Conservation (phyloP, 2,797 vertebrate species). For the Channallabes apus region DNA sequence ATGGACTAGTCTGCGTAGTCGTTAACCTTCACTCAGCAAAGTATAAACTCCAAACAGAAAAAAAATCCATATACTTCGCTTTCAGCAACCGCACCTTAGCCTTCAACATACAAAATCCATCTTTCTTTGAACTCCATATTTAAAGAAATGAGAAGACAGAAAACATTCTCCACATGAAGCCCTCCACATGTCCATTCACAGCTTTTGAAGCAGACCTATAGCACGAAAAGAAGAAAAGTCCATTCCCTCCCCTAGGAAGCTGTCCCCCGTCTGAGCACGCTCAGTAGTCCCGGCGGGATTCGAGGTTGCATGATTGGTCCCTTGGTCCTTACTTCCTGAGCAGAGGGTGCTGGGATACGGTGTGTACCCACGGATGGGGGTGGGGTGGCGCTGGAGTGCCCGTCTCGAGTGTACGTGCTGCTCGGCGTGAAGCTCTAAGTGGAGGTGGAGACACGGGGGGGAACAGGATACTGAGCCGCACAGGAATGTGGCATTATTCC, state of each 20-base stretch:
- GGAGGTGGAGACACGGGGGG: constrained; percentile 70
- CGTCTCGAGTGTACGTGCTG: constrained; percentile 71
- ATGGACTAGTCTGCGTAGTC: no score
- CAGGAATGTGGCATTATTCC: constrained; percentile 73
- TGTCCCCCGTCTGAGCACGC: constrained; percentile 63
- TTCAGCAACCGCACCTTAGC: no score
- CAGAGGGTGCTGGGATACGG: constrained; percentile 66
- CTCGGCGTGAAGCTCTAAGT: constrained; percentile 63
- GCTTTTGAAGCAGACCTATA: constrained; percentile 70
- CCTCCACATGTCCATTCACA: background rate
- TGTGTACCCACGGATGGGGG: constrained; percentile 63
- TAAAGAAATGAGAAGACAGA: background rate
- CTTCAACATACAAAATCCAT: background rate
- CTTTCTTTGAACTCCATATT: background rate
- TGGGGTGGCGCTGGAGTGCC: constrained; percentile 48
- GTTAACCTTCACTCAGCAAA: no score
- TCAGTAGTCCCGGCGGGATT: constrained; percentile 59
- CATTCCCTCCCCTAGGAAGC: constrained; percentile 62
- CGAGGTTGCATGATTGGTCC: constrained; percentile 71
- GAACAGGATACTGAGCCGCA: constrained; percentile 79
- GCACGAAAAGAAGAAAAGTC: constrained; percentile 57
- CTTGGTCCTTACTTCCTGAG: constrained; percentile 80
- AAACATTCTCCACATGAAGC: background rate
- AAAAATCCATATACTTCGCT: background rate
- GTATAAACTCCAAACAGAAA: background rate